A percentile compares a stretch with the other conserved stretches of the same genome.
Evolutionary conservation across 1,140 invertebrate species (phyloP).

Genomic region (Anastatus disparis): DNA sequence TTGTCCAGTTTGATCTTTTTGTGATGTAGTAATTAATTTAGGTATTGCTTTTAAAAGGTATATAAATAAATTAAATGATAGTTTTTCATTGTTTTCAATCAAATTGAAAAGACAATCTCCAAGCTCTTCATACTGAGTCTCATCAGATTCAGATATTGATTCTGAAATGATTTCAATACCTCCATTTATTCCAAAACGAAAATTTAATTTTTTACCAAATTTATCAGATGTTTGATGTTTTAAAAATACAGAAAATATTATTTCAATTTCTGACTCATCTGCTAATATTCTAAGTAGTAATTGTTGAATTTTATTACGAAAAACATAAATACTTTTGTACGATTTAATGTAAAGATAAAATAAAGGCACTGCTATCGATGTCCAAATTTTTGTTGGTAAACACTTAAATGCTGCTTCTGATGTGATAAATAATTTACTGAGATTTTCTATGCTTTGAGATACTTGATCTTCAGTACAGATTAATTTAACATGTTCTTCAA

Average conservation of each 20-base stretch:
- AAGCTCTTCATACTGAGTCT: slow-evolving; percentile 50
- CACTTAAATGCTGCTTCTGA: slow-evolving; percentile 58
- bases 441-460: slow-evolving; percentile 56
- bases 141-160: no score
- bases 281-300: slow-evolving; percentile 56
- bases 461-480: slow-evolving; percentile 53
- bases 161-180: slow-evolving; percentile 54
- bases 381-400: slow-evolving; percentile 53
- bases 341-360: slow-evolving; percentile 59
- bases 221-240: slow-evolving; percentile 42
- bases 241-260: slow-evolving; percentile 54
- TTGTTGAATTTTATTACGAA: slow-evolving; percentile 54
- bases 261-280: slow-evolving; percentile 41
- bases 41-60: slow-evolving; percentile 54
- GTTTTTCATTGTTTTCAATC: slow-evolving; percentile 43
- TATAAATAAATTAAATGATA: slow-evolving; percentile 56
- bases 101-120: slow-evolving; percentile 56
- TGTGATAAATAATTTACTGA: slow-evolving; percentile 59
- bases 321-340: slow-evolving; percentile 52
- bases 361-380: slow-evolving; percentile 52
- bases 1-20: slow-evolving; percentile 1
- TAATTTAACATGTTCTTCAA: slow-evolving; percentile 10
- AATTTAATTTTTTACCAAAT: slow-evolving; percentile 53
- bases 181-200: slow-evolving; percentile 57
- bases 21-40: slow-evolving; percentile 28